Evolutionary conservation across 1,140 invertebrate genomes (phyloP).

Genomic region (Geopemphigus sp.): DNA sequence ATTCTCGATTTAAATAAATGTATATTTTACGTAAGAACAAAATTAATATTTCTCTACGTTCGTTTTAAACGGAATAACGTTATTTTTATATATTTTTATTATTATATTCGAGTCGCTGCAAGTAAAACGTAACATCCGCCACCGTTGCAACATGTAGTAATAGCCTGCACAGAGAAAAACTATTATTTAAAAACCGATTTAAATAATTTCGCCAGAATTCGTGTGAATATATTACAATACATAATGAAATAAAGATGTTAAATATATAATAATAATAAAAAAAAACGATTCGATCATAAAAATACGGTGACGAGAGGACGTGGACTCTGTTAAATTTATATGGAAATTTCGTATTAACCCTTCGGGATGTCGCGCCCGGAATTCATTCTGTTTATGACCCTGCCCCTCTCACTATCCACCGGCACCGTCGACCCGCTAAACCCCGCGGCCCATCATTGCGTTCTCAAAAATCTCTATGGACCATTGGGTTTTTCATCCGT

Average conservation of each 20-base stretch:
- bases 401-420: too few relatives aligned
- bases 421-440: neutral
- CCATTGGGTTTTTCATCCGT: conserved; percentile 35
- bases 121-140: too few relatives aligned
- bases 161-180: too few relatives aligned
- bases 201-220: neutral
- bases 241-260: conserved; percentile 18
- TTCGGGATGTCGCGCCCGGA: conserved; percentile 9
- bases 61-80: too few relatives aligned
- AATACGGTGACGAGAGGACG: neutral
- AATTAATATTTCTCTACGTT: too few relatives aligned
- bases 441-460: neutral
- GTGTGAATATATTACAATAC: conserved; percentile 25
- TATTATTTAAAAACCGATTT: neutral
- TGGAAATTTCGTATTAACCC: conserved; percentile 37
- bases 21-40: too few relatives aligned
- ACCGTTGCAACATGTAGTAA: too few relatives aligned
- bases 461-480: conserved; percentile 27
- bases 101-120: too few relatives aligned
- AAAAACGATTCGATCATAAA: conserved; percentile 26
- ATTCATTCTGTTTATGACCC: conserved; percentile 35
- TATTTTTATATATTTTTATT: too few relatives aligned
- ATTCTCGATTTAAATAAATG: too few relatives aligned
- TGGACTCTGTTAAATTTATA: conserved; percentile 33
- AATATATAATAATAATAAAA: conserved; percentile 33